Conservation (phyloP, 1,140 invertebrate genomes). For the Plutomurus gul region DNA sequence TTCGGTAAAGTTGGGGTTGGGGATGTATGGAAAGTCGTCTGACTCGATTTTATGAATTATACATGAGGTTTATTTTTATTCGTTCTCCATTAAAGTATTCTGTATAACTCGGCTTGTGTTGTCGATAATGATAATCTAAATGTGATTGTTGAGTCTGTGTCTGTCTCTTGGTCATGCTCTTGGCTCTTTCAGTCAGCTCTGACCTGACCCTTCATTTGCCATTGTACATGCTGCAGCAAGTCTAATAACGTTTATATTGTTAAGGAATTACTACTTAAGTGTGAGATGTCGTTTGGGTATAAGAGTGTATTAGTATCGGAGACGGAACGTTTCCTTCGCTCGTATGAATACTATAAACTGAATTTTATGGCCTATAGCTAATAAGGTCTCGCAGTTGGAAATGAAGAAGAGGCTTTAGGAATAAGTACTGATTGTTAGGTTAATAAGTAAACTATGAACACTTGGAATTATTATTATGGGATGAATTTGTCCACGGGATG, state of each 20-base stretch:
- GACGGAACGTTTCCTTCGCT: neutral
- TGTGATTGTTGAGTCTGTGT: neutral
- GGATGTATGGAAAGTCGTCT: neutral
- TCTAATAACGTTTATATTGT: neutral
- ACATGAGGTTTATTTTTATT: constrained; percentile 6
- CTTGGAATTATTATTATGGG: constrained; percentile 1
- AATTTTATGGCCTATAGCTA: neutral
- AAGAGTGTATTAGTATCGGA: neutral
- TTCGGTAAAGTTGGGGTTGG: too few relatives aligned
- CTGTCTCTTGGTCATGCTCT: neutral
- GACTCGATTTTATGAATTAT: constrained; percentile 13
- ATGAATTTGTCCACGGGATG: constrained; percentile 31
- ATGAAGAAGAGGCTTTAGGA: neutral
- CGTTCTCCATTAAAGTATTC: neutral
- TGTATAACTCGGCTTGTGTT: constrained; percentile 4
- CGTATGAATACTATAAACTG: neutral
- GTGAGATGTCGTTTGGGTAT: neutral
- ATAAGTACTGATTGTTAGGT: neutral
- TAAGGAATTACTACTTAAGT: constrained; percentile 19
- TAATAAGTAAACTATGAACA: neutral
- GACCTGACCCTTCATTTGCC: neutral
- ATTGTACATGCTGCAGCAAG: neutral
- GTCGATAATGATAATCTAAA: constrained; percentile 22
- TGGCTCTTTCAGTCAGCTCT: neutral
- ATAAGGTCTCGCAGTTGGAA: too few relatives aligned